phyloP scores from a whole-genome alignment of 2,113 vertebrate genomes.

The Ctenomys sociabilis region DNA sequence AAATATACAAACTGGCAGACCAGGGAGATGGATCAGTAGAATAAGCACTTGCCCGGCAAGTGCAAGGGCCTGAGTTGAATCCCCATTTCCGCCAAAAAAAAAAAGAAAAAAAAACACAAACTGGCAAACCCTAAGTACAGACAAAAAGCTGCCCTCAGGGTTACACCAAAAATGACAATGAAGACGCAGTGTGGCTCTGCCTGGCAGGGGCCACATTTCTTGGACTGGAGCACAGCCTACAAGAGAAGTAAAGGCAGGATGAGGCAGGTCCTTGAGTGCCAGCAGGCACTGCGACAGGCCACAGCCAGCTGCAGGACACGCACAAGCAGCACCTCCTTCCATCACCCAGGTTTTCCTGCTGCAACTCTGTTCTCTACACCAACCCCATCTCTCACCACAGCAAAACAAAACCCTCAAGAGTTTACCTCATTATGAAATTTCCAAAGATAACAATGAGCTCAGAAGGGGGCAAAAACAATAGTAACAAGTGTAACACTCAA shows the following conservation, averaged over 20 bases:
- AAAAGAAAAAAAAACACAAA: no score
- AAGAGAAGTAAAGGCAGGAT: not conserved
- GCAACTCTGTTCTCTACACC: not conserved
- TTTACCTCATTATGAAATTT: not conserved
- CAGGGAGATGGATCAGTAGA: no score
- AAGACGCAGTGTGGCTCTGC: not conserved
- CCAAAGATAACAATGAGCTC: not conserved
- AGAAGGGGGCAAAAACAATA: not conserved
- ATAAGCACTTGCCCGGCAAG: no score
- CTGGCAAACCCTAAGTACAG: not conserved
- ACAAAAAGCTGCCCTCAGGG: not conserved
- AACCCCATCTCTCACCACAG: not conserved
- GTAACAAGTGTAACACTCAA: not conserved
- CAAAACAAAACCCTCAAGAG: not conserved
- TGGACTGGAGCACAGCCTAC: not conserved
- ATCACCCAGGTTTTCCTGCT: not conserved
- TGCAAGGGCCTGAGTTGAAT: no score
- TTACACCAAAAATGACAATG: not conserved
- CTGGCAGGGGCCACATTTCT: not conserved
- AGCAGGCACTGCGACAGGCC: accelerated
- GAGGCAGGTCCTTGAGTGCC: accelerated
- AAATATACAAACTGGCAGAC: not conserved
- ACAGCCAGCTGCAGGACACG: not conserved
- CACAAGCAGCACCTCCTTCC: not conserved
- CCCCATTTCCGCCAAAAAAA: no score